Evolutionary conservation across 2,797 vertebrate species (phyloP), one percentile per base, ranked within the genome.

Genomic region (Ctenosaura bakeri): DNA sequence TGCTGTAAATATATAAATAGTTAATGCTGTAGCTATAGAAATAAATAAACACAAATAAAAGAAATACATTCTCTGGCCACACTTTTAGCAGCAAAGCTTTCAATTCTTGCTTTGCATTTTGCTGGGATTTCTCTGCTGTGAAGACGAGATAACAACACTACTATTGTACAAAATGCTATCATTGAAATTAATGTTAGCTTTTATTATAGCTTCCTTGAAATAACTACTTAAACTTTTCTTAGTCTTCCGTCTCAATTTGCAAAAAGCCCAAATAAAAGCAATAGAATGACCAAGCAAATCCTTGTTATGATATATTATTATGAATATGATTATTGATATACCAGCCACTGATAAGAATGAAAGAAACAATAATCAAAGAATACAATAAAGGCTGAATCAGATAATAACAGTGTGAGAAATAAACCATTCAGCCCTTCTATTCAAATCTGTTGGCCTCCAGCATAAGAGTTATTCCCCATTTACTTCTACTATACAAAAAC

Each of bases 151-250:
- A 74, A 86, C 83, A 73, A 77, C 38, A 42, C 22, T 24, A 77
- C 74, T 9, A 42, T 32, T 76, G 38, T 42, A 77, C 74, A 77
- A 81, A 81, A 86, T 62, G 32, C 77, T 89, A 69, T 85, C 71
- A 62, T 80, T 80, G 50, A 80, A 86, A 32, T 22, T 86, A 90
- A 86, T 86, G 38, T 82, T 73, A 90, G 83, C 32, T 74, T 90
- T 86, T 64, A 82, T 16, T 86, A 16, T 32, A 59, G 52, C 2
- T 46, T 86, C 13, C 52, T 86, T 90, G 54, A 73, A 82, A 76
- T 38, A 38, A 86, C 42, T 76, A 52, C 74, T n/a, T 46, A 86
- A 81, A 86, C 29, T 73, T 50, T 76, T 89, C n/a, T 76, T 82
- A 86, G 69, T 52, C 24, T 86, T 46, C 10, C 73, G 64, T 38